Evolutionary conservation across 2,888 invertebrate species (phyloP), one percentile per base, ranked within the genome.

Genomic region (Spodoptera exigua): DNA sequence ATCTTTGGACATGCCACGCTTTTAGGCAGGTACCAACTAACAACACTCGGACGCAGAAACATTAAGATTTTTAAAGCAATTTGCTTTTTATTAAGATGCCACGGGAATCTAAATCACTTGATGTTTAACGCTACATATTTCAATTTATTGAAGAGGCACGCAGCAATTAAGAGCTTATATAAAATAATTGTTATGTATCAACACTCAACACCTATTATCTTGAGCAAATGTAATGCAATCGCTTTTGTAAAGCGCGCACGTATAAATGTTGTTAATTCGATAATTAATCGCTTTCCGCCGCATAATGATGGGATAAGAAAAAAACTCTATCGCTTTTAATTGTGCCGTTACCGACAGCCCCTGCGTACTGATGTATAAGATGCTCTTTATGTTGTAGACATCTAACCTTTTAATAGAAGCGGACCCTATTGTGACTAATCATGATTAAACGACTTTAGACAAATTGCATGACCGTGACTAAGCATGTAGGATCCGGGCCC

Each of bases 391-490:
- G 84, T 91, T 88, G 82, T 87, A 88, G 86, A 83, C 86, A 84
- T 85, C 87, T 89, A 88, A 89, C 85, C 88, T 87, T 90, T 89
- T 90, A 90, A 91, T 89, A 89, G 89, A 87, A 90, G 89, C 87
- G 88, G 88, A 82, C 84, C 85, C 90, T 87, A 93, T 94, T 94
- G 94, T 93, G 92, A 92, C 93, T 93, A 93, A 94, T 93, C 94
- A 94, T 92, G 93, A 94, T 94, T 91, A 94, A 93, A 93, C 91
- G 94, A 90, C 89, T 91, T 92, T 92, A 93, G 92, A 93, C 92
- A 94, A 94, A 94, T 94, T 94, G 94, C 94, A 91, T 91, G 91
- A 79, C 89, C 94, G 84, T 94, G 94, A 94, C 94, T 94, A 90
- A 89, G 94, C 94, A 94, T 89, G 87, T 89, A 89, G 86, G 84